A percentile compares a stretch with the other conserved stretches of the same genome.
Conservation (phyloP, 2,797 vertebrate genomes). For the Martes flavigula region DNA sequence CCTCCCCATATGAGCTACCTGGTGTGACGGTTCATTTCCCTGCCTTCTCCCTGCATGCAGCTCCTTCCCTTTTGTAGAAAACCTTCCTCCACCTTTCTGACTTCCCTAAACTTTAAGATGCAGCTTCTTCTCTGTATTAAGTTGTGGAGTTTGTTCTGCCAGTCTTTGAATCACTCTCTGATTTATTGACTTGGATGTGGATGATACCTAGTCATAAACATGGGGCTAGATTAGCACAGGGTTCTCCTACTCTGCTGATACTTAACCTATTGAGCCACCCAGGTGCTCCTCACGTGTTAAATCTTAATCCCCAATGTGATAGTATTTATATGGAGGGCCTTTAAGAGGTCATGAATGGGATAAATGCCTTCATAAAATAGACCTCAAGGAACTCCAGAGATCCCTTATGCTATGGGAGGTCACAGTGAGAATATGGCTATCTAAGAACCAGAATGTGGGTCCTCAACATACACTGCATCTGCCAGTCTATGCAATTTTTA, state of each 20-base stretch:
- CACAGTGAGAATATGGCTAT: neutral
- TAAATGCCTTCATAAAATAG: neutral
- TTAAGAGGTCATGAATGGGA: neutral
- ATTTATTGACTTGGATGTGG: neutral
- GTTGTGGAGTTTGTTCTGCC: neutral
- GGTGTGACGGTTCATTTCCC: neutral
- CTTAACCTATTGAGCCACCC: neutral
- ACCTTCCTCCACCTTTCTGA: neutral
- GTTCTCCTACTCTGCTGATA: neutral
- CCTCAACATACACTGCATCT: neutral
- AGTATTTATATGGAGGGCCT: neutral
- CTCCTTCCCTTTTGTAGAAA: neutral
- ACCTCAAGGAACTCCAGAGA: neutral
- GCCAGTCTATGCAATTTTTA: neutral
- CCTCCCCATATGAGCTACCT: neutral
- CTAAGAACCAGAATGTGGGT: neutral
- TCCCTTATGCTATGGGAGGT: neutral
- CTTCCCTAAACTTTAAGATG: neutral
- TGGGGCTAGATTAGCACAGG: neutral
- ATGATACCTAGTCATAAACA: neutral
- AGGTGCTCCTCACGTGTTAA: neutral
- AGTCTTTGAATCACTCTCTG: neutral
- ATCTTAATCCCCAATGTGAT: neutral
- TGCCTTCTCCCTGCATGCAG: neutral
- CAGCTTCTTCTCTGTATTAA: neutral